Base-by-base conservation (phyloP, 2,888 invertebrate genomes). In the Ferrisia virgata region DNA sequence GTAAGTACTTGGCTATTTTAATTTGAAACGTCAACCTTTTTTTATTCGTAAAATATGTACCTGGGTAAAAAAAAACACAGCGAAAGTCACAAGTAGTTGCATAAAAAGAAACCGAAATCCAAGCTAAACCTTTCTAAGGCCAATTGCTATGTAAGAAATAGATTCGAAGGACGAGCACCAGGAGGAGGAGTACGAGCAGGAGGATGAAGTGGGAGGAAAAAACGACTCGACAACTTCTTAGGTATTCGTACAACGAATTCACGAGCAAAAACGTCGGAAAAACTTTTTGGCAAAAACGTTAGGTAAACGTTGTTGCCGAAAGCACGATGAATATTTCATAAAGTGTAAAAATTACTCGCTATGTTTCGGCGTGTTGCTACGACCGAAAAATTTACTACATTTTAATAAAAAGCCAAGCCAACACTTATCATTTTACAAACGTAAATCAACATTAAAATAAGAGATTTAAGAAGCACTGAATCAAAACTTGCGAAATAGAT, bases 1-100 rank as follows among this genome's bases (percentile, higher is more conserved):
- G 96, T 97, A 92, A 94, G 96, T 84, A 28, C 31, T 15, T 33
- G 25, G 13, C 13, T 31, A 76, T 8, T 76, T 25, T 15, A 9
- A 40, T 40, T 40, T 13, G 40, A 9, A 40, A 40, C 40, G n/a
- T n/a, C n/a, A n/a, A n/a, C n/a, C n/a, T n/a, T n/a, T n/a, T n/a
- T n/a, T 40, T 40, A 13, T 40, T 9, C 40, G 40, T 40, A 40
- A 13, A 40, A 40, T 40, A n/a, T n/a, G n/a, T n/a, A n/a, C n/a
- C n/a, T n/a, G n/a, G n/a, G n/a, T n/a, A n/a, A n/a, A n/a, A n/a
- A n/a, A n/a, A n/a, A n/a, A n/a, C n/a, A n/a, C n/a, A n/a, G n/a
- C n/a, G n/a, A n/a, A n/a, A n/a, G n/a, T n/a, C n/a, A n/a, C n/a
- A n/a, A n/a, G n/a, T n/a, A n/a, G n/a, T n/a, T n/a, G n/a, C n/a